phyloP scores from a whole-genome alignment of 2,113 vertebrate species.

The Daubentonia madagascariensis region DNA sequence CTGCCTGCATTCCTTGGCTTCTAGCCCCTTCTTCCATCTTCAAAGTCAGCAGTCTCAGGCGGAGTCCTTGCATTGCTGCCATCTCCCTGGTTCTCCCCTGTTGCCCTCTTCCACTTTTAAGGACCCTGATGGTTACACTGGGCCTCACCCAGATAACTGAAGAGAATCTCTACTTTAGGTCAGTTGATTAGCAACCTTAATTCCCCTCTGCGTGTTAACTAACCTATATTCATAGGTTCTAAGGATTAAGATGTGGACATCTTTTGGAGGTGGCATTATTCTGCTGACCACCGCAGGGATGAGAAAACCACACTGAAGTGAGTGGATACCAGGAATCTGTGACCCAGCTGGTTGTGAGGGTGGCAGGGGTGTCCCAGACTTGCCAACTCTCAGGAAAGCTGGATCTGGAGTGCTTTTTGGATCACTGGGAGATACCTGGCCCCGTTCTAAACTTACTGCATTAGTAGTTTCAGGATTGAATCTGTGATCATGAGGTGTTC shows the following conservation, averaged over 20 bases:
- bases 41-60: background rate
- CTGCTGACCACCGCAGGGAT: background rate
- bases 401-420: background rate
- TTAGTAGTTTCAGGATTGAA: background rate
- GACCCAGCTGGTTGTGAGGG: background rate
- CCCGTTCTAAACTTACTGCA: background rate
- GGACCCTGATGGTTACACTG: background rate
- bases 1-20: background rate
- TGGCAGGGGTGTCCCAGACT: background rate
- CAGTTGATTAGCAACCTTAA: background rate
- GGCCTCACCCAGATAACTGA: background rate
- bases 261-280: background rate
- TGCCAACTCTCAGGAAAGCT: background rate
- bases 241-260: background rate
- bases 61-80: background rate
- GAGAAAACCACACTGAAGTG: background rate
- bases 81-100: background rate
- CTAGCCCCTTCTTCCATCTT: background rate
- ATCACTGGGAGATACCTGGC: background rate
- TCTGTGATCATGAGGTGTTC: background rate
- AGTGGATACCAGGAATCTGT: background rate
- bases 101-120: background rate
- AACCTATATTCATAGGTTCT: background rate
- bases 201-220: background rate
- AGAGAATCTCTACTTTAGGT: background rate